These are phyloP conservation scores for Lordiphosa collinella DNA, from an alignment of 1,140 invertebrate species.

Conservation along the genomic window DNA sequence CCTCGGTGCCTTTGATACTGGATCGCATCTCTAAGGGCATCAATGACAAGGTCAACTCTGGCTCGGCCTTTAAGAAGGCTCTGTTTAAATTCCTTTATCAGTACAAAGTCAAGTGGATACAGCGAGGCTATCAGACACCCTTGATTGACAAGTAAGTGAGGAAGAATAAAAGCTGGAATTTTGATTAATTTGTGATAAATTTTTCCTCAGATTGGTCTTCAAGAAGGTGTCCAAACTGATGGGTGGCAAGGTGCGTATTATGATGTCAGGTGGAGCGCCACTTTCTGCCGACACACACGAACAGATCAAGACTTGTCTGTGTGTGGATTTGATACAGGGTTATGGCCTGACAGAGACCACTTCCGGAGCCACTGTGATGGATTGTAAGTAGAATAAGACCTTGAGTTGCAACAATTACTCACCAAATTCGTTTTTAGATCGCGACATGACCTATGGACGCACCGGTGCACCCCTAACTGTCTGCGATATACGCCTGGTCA, in stretches of 20 bases:
- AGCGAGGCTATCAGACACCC: slow-evolving; percentile 91
- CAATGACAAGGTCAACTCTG: slow-evolving; percentile 92
- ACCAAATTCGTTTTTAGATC: slow-evolving; percentile 16
- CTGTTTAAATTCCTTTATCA: slow-evolving; percentile 95
- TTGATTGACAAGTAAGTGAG: slow-evolving; percentile 85
- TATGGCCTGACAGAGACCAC: slow-evolving; percentile 99
- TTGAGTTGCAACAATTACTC: not conserved
- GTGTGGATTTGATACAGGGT: slow-evolving; percentile 93
- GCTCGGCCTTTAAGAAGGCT: slow-evolving; percentile 86
- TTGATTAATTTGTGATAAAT: not conserved
- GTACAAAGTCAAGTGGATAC: slow-evolving; percentile 93
- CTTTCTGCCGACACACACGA: slow-evolving; percentile 97
- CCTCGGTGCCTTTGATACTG: slow-evolving; percentile 96
- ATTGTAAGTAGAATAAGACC: slow-evolving; percentile 83
- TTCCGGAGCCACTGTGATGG: slow-evolving; percentile 94
- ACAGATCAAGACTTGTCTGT: slow-evolving; percentile 96
- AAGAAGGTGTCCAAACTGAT: slow-evolving; percentile 88
- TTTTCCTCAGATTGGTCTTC: slow-evolving; percentile 83
- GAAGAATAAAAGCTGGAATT: not conserved
- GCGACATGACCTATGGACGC: slow-evolving; percentile 83
- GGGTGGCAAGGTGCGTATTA: slow-evolving; percentile 91
- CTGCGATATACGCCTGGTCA: slow-evolving; percentile 91
- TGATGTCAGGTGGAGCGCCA: slow-evolving; percentile 96
- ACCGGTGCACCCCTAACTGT: slow-evolving; percentile 94
- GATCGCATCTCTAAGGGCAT: slow-evolving; percentile 98